phyloP scores from a whole-genome alignment of 2,797 vertebrate species.

The Parauchenoglanis punctatus region DNA sequence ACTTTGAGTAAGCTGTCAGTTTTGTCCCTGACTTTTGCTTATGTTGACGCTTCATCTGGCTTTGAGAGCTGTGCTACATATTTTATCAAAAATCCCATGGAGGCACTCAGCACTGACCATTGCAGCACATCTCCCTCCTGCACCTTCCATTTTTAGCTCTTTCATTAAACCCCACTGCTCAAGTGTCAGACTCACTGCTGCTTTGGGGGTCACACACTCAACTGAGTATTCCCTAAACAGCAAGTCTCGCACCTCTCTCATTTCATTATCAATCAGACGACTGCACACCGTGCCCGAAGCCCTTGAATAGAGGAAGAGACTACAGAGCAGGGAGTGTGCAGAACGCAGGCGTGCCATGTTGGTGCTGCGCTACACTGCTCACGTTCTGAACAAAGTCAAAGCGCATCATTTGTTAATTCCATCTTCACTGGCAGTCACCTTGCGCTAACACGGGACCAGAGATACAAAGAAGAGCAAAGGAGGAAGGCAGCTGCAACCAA shows the following conservation, averaged over 20 bases:
- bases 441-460: conserved; percentile 32
- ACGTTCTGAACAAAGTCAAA: conserved; percentile 16
- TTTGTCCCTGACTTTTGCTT: conserved; percentile 37
- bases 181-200: conserved; percentile 51
- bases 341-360: conserved; percentile 6
- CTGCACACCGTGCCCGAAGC: conserved; percentile 31
- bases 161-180: conserved; percentile 53
- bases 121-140: conserved; percentile 31
- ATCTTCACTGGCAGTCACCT: conserved; percentile 45
- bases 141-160: conserved; percentile 51
- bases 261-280: conserved; percentile 49
- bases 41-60: conserved; percentile 8
- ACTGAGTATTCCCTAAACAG: conserved; percentile 42
- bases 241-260: not conserved
- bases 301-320: conserved; percentile 37
- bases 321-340: not conserved
- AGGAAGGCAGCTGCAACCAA: not conserved
- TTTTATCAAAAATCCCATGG: conserved; percentile 47
- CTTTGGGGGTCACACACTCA: conserved; percentile 43
- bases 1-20: conserved; percentile 29
- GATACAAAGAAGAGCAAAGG: conserved; percentile 18
- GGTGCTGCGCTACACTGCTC: not conserved
- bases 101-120: conserved; percentile 47
- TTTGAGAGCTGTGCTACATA: conserved; percentile 35
- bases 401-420: conserved; percentile 41